These are phyloP conservation scores for Bruchidius siliquastri DNA, from an alignment of 2,888 invertebrate genomes.

Conservation along the genomic window DNA sequence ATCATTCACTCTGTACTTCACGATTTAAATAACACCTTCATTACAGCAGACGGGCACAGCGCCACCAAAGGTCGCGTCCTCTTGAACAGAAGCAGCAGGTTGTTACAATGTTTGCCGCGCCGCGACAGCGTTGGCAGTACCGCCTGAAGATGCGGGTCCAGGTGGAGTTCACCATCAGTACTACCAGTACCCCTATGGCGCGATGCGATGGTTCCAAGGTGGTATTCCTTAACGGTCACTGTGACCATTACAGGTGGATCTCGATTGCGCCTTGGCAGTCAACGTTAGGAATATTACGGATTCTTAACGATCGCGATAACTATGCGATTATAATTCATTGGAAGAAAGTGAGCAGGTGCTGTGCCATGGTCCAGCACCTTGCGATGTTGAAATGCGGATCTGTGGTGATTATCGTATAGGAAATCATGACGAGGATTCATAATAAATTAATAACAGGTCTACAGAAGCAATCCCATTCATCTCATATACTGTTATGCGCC, in stretches of 20 bases:
- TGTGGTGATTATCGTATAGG: background rate
- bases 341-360: background rate
- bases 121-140: background rate
- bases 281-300: background rate
- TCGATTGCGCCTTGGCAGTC: background rate
- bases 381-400: background rate
- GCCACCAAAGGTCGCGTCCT: background rate
- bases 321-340: background rate
- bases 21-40: no score
- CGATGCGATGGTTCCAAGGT: background rate
- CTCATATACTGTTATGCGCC: no score
- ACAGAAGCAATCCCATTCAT: no score
- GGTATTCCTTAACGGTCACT: background rate
- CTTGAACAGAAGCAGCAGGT: background rate
- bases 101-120: background rate
- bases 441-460: no score
- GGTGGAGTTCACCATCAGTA: background rate
- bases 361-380: background rate
- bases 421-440: no score
- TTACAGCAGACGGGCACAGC: no score
- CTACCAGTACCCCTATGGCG: background rate
- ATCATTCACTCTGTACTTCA: no score
- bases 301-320: background rate
- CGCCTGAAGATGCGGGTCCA: background rate
- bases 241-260: background rate